These are phyloP conservation scores for Pelobates cultripes DNA, from an alignment of 2,797 vertebrate genomes.

Conservation along the genomic window DNA sequence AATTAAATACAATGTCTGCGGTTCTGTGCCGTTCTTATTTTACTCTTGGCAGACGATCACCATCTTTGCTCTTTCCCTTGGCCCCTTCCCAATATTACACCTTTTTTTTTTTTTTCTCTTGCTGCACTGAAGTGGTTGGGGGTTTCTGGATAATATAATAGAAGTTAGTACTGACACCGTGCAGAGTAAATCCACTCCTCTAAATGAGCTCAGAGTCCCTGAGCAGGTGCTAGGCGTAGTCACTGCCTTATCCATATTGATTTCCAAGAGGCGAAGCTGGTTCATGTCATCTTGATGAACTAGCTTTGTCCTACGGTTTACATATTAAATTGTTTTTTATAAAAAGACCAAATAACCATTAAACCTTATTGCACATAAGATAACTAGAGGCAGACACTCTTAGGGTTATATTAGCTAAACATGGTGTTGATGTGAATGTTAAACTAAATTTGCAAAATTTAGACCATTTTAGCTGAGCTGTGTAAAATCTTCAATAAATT, in stretches of 20 bases:
- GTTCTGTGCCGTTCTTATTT: slow-evolving; percentile 43
- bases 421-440: not conserved
- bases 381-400: slow-evolving; percentile 1
- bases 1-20: slow-evolving; percentile 51
- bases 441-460: not conserved
- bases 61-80: slow-evolving; percentile 44
- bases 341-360: slow-evolving; percentile 14
- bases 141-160: slow-evolving; percentile 44
- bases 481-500: no score
- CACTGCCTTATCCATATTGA: slow-evolving; percentile 55
- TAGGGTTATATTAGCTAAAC: no score
- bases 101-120: slow-evolving; percentile 18
- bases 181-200: slow-evolving; percentile 39
- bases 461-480: no score
- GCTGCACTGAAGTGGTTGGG: slow-evolving; percentile 26
- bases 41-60: slow-evolving; percentile 48
- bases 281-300: slow-evolving; percentile 43
- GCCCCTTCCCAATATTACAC: slow-evolving; percentile 42
- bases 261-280: slow-evolving; percentile 45
- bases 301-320: slow-evolving; percentile 30
- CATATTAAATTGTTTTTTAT: not conserved
- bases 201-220: slow-evolving; percentile 51
- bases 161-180: slow-evolving; percentile 40
- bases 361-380: slow-evolving; percentile 14
- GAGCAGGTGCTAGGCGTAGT: slow-evolving; percentile 58